Base-by-base conservation (phyloP, 1,140 invertebrate species). In the Theocolax elegans region DNA sequence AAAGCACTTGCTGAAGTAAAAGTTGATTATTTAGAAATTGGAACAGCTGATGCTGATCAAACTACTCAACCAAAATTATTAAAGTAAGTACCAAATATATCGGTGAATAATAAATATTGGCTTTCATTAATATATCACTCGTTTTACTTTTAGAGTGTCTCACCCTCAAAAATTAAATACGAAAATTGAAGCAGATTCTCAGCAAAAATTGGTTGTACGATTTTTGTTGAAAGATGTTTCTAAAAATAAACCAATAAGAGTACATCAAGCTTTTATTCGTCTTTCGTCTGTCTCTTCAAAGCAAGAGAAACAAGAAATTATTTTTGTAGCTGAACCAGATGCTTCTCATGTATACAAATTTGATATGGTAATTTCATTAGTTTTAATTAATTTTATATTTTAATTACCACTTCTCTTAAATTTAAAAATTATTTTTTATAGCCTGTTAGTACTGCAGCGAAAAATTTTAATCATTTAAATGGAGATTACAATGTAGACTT, bases 321-420 rank as follows among this genome's bases (percentile, higher is more conserved):
- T 97, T 75, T 98, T 97, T 81, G 92, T 98, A 27, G 94, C 96
- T 15, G 96, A 98, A 81, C 89, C 92, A n/a, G 96, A 97, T 80
- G 87, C 88, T 53, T 86, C 87, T 71, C 90, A 92, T 74, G 87
- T 91, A n/a, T 97, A 98, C 79, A 96, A 94, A 86, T 93, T 98
- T 75, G 95, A 98, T 80, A 88, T 97, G 88, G 94, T 95, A 82
- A 87, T 68, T 27, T 19, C 42, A 8, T 31, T 27, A 17, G 31
- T 9, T 54, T 62, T 53, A 53, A 44, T 56, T 4, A 51, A 64
- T 6, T 63, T 31, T 48, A 15, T 21, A 10, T 53, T 19, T 64
- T 23, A 25, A n/a, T 27, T 48, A 19, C 15, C 25, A 46, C 29
- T n/a, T n/a, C 23, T 49, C 48, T 21, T 19, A 44, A 7, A 17